Percentiles rank a stretch among this genome's conserved stretches.
Evolutionary conservation across 2,888 invertebrate genomes (phyloP).

Genomic region (Eupithecia dodoneata): DNA sequence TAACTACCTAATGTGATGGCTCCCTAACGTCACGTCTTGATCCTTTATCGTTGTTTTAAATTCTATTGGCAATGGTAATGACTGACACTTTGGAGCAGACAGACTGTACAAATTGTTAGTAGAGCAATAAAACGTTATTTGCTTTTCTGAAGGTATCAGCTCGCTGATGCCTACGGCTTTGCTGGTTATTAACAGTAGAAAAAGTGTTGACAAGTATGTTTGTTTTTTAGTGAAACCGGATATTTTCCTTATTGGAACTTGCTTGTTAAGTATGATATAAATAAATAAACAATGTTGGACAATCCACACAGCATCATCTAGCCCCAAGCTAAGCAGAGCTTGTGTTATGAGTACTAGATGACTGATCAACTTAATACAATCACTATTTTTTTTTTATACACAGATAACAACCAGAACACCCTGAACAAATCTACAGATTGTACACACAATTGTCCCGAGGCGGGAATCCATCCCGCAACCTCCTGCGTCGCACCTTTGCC

Average conservation of each 20-base stretch:
- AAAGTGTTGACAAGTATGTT: not conserved
- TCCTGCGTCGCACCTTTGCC: too few species aligned
- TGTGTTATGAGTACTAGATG: too few species aligned
- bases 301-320: too few species aligned
- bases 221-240: not conserved
- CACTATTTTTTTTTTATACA: too few species aligned
- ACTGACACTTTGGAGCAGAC: constrained; percentile 27
- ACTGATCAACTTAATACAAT: too few species aligned
- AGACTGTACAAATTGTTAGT: constrained; percentile 24
- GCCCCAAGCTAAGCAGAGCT: too few species aligned
- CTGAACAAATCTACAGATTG: too few species aligned
- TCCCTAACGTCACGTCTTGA: constrained; percentile 47
- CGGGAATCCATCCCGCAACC: too few species aligned
- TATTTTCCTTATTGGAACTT: not conserved
- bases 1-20: constrained; percentile 1
- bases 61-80: constrained; percentile 37
- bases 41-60: constrained; percentile 44
- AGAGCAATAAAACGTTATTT: constrained; percentile 14
- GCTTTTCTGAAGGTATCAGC: not conserved
- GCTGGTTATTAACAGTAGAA: not conserved
- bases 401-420: too few species aligned
- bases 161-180: not conserved
- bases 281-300: too few species aligned
- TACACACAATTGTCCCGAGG: too few species aligned
- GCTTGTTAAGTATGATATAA: not conserved